Evolutionary conservation across 2,113 vertebrate genomes (phyloP).

Genomic region (Hippocampus comes): DNA sequence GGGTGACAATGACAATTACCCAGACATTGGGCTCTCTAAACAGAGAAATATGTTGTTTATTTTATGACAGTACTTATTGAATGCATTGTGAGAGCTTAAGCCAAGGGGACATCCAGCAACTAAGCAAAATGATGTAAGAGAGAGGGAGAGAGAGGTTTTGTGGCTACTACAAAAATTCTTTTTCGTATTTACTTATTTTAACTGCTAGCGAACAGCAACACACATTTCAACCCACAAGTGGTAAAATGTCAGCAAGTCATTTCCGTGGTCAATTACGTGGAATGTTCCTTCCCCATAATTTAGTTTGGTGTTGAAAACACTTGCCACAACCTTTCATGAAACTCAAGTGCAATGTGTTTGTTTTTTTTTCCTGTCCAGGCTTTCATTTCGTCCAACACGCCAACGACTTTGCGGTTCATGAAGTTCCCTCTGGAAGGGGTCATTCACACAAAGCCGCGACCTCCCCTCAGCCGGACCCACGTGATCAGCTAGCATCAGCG

Average conservation of each 20-base stretch:
- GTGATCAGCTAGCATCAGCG: background rate
- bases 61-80: no score
- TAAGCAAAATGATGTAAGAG: background rate
- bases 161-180: background rate
- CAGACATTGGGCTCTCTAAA: background rate
- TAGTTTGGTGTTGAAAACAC: background rate
- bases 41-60: no score
- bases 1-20: background rate
- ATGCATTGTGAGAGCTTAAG: background rate
- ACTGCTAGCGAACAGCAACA: slow-evolving; percentile 29
- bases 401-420: background rate
- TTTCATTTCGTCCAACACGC: background rate
- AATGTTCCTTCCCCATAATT: background rate
- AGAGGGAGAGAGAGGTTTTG: no score
- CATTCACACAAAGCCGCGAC: background rate
- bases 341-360: background rate
- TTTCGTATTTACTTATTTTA: background rate
- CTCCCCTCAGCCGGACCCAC: background rate
- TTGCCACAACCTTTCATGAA: background rate
- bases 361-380: background rate
- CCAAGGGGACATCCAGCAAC: background rate
- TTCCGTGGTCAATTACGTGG: background rate
- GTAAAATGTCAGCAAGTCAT: background rate
- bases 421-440: background rate
- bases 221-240: background rate